Conservation (phyloP, 2,113 vertebrate genomes). For the Grammomys surdaster region DNA sequence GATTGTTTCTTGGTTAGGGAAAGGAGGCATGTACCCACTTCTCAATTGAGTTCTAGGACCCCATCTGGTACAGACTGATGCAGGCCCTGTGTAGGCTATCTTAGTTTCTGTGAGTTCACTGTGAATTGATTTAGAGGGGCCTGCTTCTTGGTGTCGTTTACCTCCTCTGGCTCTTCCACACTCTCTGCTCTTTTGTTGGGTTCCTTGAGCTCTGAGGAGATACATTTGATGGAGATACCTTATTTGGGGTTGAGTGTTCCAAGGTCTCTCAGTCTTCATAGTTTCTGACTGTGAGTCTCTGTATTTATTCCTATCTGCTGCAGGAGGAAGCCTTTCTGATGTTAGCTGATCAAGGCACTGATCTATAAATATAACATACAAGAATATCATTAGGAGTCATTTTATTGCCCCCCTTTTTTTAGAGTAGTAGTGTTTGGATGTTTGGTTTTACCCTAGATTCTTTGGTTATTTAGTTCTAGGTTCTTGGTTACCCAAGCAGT, state of each 20-base stretch:
- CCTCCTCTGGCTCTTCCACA: neutral
- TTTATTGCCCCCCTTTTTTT: neutral
- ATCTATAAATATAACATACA: neutral
- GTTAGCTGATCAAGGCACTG: neutral
- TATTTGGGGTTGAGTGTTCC: neutral
- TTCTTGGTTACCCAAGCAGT: neutral
- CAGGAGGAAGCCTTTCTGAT: neutral
- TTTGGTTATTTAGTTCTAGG: neutral
- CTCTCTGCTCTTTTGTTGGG: neutral
- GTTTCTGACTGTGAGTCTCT: neutral
- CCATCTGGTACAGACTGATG: neutral
- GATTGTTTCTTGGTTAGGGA: neutral
- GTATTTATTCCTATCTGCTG: neutral
- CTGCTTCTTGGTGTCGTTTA: neutral
- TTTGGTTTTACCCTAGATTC: neutral
- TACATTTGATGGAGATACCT: neutral
- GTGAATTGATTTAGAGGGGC: neutral
- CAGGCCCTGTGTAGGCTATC: neutral
- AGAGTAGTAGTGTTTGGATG: neutral
- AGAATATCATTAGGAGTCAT: neutral
- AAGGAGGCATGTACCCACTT: neutral
- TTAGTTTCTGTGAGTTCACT: neutral
- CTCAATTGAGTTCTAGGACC: neutral
- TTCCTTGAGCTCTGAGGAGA: neutral
- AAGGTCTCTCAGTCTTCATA: neutral